These are phyloP conservation scores for Pangasius larnaudii DNA, from an alignment of 2,797 vertebrate genomes.

Conservation along the genomic window DNA sequence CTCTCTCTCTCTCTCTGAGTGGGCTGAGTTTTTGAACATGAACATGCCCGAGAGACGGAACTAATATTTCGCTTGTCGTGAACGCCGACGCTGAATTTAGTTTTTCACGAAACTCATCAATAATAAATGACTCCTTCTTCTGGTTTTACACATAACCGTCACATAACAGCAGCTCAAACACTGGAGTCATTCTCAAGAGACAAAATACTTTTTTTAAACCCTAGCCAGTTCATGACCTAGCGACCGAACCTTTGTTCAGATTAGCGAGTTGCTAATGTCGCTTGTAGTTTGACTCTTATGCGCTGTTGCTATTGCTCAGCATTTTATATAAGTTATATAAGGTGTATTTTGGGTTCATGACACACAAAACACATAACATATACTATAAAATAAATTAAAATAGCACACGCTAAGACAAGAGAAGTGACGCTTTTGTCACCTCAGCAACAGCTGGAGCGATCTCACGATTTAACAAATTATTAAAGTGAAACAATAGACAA, in stretches of 20 bases:
- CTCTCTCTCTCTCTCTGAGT: neutral
- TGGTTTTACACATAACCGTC: too few species aligned
- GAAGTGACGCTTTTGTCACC: neutral
- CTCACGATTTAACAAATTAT: neutral
- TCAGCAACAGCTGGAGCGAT: neutral
- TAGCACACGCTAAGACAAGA: neutral
- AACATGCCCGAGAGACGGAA: neutral
- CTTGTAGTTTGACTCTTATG: neutral
- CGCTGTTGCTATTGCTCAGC: neutral
- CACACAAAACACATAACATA: neutral
- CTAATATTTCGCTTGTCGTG: neutral
- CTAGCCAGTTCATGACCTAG: neutral
- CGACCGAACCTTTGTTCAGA: neutral
- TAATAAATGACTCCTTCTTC: neutral
- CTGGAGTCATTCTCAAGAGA: too few species aligned
- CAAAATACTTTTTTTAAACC: neutral
- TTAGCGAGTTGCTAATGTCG: neutral
- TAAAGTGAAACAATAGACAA: too few species aligned
- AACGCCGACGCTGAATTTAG: neutral
- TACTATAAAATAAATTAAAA: neutral
- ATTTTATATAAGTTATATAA: too few species aligned
- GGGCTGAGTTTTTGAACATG: constrained; percentile 16
- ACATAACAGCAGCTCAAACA: neutral
- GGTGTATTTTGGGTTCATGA: neutral
- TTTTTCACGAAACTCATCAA: too few species aligned